Evolutionary conservation across 2,113 vertebrate species (phyloP).

Genomic region (Chionomys nivalis): DNA sequence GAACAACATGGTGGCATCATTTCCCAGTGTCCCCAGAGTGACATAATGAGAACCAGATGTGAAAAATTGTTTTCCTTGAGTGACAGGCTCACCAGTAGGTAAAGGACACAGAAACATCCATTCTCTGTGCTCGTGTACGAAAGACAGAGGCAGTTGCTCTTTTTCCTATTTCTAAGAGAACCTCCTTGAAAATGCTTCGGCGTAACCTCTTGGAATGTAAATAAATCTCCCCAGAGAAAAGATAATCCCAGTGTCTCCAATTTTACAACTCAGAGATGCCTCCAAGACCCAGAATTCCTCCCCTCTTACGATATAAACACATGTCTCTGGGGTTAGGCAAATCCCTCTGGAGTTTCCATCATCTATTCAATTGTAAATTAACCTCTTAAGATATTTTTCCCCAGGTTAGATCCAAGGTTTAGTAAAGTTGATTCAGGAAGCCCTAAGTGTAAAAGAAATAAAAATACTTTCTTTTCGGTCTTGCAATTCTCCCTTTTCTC

Average conservation of each 20-base stretch:
- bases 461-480: neutral
- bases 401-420: constrained; percentile 50
- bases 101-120: neutral
- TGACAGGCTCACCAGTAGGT: neutral
- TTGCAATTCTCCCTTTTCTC: neutral
- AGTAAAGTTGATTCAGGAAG: constrained; percentile 50
- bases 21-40: neutral
- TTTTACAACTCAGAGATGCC: constrained; percentile 63
- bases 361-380: constrained; percentile 63
- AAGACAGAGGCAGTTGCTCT: constrained; percentile 20
- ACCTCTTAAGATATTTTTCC: neutral
- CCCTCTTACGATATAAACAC: constrained; percentile 51
- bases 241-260: constrained; percentile 51
- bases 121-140: neutral
- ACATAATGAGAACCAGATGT: constrained; percentile 25
- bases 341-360: constrained; percentile 36
- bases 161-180: neutral
- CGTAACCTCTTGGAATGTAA: constrained; percentile 67
- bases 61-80: neutral
- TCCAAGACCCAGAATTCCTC: constrained; percentile 51
- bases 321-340: constrained; percentile 41
- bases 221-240: constrained; percentile 64
- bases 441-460: constrained; percentile 2
- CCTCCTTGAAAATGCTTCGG: constrained; percentile 42
- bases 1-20: neutral